Percentiles rank a stretch among this genome's conserved stretches.
Conservation (phyloP, 1,140 invertebrate species). For the Solen grandis region DNA sequence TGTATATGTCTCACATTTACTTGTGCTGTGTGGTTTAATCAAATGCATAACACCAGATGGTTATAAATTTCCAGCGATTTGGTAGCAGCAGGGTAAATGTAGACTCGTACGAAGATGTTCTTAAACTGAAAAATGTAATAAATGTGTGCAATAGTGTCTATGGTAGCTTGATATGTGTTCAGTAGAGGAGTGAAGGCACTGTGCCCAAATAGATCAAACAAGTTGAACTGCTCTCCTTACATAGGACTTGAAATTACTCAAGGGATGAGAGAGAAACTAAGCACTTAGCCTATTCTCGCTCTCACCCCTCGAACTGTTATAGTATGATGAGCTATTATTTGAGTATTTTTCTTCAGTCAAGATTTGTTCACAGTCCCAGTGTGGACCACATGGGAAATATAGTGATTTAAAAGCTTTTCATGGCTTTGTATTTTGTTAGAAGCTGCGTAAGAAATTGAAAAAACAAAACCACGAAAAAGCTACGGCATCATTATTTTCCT, state of each 20-base stretch:
- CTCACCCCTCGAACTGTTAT: neutral
- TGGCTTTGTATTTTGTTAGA: too few relatives aligned
- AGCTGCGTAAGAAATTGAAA: too few relatives aligned
- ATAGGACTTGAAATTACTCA: neutral
- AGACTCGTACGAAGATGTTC: neutral
- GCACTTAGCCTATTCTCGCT: neutral
- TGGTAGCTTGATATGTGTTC: too few relatives aligned
- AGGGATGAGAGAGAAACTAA: neutral
- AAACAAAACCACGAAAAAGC: too few relatives aligned
- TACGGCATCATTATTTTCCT: too few relatives aligned
- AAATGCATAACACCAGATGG: neutral
- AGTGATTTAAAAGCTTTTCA: too few relatives aligned
- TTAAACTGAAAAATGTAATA: constrained; percentile 5
- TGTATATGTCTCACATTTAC: neutral
- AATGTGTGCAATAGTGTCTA: constrained; percentile 7
- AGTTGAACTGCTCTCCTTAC: neutral
- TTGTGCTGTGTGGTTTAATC: neutral
- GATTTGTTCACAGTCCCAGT: too few relatives aligned
- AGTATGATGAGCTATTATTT: neutral
- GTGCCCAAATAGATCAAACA: neutral
- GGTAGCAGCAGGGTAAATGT: neutral
- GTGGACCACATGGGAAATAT: too few relatives aligned
- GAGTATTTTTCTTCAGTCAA: too few relatives aligned
- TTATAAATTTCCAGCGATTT: constrained; percentile 22
- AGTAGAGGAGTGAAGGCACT: too few relatives aligned